These are phyloP conservation scores for Alentia gelatinosa DNA, from an alignment of 2,888 invertebrate species.

Conservation along the genomic window DNA sequence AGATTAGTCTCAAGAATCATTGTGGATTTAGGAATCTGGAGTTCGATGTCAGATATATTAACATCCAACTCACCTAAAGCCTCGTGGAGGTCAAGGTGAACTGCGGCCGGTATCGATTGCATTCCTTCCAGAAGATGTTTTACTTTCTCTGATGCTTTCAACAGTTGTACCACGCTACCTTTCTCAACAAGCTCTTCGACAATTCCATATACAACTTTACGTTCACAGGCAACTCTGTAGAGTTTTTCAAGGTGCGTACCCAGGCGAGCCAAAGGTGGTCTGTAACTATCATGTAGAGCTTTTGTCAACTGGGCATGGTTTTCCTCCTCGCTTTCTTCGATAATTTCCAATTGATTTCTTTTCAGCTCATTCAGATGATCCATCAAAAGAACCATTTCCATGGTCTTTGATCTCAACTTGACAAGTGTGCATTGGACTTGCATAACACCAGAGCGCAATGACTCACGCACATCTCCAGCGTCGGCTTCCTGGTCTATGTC, in stretches of 20 bases:
- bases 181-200: slow-evolving; percentile 54
- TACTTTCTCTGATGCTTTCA: background rate
- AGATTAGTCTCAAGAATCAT: background rate
- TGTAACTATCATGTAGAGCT: slow-evolving; percentile 6
- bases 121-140: background rate
- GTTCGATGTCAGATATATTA: background rate
- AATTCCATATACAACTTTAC: slow-evolving; percentile 47
- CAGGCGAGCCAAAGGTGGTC: slow-evolving; percentile 49
- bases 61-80: background rate
- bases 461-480: background rate
- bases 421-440: background rate
- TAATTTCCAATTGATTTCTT: background rate
- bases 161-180: background rate
- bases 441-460: background rate
- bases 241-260: slow-evolving; percentile 49
- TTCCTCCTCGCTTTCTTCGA: slow-evolving; percentile 27
- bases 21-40: background rate
- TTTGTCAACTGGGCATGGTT: background rate
- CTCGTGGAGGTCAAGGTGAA: background rate
- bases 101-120: background rate
- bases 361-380: slow-evolving; percentile 5
- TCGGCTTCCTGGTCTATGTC: background rate
- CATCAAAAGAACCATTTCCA: background rate
- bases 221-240: slow-evolving; percentile 39
- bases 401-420: background rate